Conservation (phyloP, 2,113 vertebrate species). For the Anas platyrhynchos region DNA sequence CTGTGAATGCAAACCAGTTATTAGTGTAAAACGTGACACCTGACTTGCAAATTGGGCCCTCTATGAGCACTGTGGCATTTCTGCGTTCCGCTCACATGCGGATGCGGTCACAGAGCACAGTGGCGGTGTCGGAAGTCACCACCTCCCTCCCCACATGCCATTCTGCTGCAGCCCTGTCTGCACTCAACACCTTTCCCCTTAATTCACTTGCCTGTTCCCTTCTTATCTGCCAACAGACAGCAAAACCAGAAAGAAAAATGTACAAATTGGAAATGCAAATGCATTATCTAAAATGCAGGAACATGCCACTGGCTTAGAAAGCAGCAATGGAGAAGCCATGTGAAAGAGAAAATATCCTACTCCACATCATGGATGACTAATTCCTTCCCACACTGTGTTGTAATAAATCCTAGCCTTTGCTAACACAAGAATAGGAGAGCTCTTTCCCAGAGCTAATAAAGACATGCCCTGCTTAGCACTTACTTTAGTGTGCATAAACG, state of each 20-base stretch:
- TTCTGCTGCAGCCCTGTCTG: neutral
- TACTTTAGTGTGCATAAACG: neutral
- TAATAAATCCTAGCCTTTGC: constrained; percentile 5
- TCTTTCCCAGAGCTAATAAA: neutral
- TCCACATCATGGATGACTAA: neutral
- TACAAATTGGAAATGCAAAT: constrained; percentile 9
- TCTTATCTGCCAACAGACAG: neutral
- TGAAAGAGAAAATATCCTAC: neutral
- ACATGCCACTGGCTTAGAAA: neutral
- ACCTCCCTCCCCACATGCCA: neutral
- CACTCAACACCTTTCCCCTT: neutral
- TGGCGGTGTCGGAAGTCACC: neutral
- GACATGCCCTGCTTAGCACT: neutral
- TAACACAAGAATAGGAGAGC: neutral
- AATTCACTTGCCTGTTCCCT: neutral
- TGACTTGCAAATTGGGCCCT: neutral
- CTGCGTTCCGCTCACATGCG: neutral
- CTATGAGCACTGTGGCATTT: neutral
- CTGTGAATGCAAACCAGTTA: constrained; percentile 38
- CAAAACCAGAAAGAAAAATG: neutral
- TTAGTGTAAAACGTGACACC: constrained; percentile 20
- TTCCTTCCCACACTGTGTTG: neutral
- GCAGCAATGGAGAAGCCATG: neutral
- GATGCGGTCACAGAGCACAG: neutral
- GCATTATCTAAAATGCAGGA: neutral